These are phyloP conservation scores for Trinectes maculatus DNA, from an alignment of 2,113 vertebrate species.

Conservation along the genomic window DNA sequence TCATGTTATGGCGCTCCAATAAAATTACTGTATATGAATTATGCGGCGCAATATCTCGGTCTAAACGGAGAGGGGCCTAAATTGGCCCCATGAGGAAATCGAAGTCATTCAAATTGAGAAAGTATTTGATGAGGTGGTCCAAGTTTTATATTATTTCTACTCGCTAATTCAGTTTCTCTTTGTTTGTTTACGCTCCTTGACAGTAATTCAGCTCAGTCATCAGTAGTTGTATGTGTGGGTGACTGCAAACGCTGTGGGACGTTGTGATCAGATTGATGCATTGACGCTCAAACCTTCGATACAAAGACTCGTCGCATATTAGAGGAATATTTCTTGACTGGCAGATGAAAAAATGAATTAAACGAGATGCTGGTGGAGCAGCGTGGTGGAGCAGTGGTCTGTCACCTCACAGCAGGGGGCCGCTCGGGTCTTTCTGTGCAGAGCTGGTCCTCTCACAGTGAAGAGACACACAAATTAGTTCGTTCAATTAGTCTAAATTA, in stretches of 20 bases:
- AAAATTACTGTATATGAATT: constrained; percentile 86
- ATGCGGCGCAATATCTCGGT: constrained; percentile 80
- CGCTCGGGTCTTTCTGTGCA: too few species aligned
- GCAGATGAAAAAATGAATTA: neutral
- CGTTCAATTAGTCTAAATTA: too few species aligned
- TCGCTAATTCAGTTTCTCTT: constrained; percentile 50
- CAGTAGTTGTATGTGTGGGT: neutral
- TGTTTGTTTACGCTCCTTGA: constrained; percentile 35
- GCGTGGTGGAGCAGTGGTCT: too few species aligned
- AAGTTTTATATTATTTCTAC: constrained; percentile 66
- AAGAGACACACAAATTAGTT: too few species aligned
- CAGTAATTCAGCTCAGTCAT: constrained; percentile 11
- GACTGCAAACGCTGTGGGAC: neutral
- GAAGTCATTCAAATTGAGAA: constrained; percentile 67
- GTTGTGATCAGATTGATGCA: neutral
- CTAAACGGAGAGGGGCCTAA: constrained; percentile 73
- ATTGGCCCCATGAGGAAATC: constrained; percentile 78
- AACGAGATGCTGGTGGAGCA: too few species aligned
- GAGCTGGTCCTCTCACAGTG: too few species aligned
- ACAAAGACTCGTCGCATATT: neutral
- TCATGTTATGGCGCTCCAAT: constrained; percentile 86
- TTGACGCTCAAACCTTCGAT: constrained; percentile 5
- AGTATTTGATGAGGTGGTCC: constrained; percentile 73
- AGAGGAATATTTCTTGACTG: constrained; percentile 5
- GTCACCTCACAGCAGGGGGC: too few species aligned